Evolutionary conservation across 2,888 invertebrate species (phyloP), one percentile per base, ranked within the genome.

Genomic region (Hypomecis punctinalis): DNA sequence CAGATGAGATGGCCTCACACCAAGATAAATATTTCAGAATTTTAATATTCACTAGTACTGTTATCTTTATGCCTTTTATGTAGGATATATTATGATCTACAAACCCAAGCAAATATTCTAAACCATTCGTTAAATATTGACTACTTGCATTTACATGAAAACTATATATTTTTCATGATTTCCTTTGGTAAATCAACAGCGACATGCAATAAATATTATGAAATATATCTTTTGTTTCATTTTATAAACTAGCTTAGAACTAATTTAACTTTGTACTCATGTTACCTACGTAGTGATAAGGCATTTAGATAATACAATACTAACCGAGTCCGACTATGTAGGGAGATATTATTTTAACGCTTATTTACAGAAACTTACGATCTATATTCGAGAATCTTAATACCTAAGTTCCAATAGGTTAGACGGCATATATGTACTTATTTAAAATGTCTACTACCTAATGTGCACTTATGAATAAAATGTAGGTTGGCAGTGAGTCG

Each of bases 161-260:
- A 10, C 1, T 39, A 49, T 47, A 5, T 46, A 37, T 39, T 45
- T 53, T 11, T 43, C 23, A 36, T 10, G 42, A 33, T n/a, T 53
- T 48, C 47, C 39, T 13, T 46, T 56, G n/a, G 13, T 49, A 9
- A 53, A 58, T 63, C 36, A 6, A 40, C 46, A 55, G 52, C 59
- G 8, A 45, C 39, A 37, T 53, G 36, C 55, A 66, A 66, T 66
- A 66, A 66, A 66, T 37, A 35, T 35, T 62, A 49, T 42, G 43
- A 66, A 56, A 11, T 52, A 59, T 33, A 56, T 66, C 39, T 8
- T 62, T 62, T 66, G 66, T 66, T 66, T 66, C 58, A 66, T 66
- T 66, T 66, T 61, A 54, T 7, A 42, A 33, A 56, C 43, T 56
- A 53, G 35, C 9, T 43, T 56, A 51, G 42, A 52, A n/a, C 45